These are phyloP conservation scores for Thryonomys swinderianus DNA, from an alignment of 2,113 vertebrate genomes.

Conservation along the genomic window DNA sequence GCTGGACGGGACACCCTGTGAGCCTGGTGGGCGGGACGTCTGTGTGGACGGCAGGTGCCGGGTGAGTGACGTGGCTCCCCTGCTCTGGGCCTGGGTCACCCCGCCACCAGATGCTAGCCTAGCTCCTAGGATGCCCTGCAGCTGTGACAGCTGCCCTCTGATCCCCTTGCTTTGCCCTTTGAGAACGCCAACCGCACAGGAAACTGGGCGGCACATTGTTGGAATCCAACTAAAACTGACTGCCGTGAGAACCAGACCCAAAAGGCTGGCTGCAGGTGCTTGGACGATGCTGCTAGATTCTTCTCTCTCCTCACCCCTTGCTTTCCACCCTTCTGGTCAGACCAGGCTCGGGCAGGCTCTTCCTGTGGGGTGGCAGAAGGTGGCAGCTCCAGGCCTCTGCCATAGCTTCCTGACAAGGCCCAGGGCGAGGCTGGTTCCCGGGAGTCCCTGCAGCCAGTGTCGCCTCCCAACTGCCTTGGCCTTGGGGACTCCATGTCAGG, in stretches of 20 bases:
- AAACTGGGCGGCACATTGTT: background rate
- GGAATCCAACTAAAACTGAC: background rate
- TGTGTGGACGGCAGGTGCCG: conserved; percentile 95
- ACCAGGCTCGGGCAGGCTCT: background rate
- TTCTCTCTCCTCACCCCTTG: too few relatives aligned
- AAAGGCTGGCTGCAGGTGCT: background rate
- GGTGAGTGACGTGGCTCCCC: conserved; percentile 82
- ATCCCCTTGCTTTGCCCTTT: background rate
- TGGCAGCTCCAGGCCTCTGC: background rate
- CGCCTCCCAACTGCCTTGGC: background rate
- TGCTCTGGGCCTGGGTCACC: background rate
- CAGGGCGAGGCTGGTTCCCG: background rate
- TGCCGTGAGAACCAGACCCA: background rate
- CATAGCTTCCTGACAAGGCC: background rate
- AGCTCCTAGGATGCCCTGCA: background rate
- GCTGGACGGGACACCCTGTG: conserved; percentile 94
- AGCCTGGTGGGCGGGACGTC: conserved; percentile 91
- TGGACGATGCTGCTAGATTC: background rate
- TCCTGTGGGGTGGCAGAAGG: background rate
- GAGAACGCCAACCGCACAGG: background rate
- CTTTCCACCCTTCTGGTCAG: background rate
- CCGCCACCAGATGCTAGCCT: background rate
- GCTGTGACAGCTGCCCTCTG: background rate
- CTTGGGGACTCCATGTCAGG: too few relatives aligned
- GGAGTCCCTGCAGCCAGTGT: background rate